Evolutionary conservation across 2,797 vertebrate genomes (phyloP).

Genomic region (Pteropus rufus): DNA sequence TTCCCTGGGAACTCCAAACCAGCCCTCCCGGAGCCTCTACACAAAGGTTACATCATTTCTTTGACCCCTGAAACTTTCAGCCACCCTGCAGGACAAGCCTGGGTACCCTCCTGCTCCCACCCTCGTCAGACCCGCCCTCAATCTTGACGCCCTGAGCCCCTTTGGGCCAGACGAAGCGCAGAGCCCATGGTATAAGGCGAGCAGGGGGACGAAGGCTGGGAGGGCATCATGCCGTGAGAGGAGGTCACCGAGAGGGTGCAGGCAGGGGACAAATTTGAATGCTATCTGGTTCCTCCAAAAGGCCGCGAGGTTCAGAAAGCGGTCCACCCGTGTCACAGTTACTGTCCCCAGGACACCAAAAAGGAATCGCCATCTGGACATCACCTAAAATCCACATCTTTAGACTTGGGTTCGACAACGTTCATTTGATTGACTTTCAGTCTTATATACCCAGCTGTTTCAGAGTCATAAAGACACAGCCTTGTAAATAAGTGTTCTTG

Average conservation of each 20-base stretch:
- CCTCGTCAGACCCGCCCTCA: not conserved
- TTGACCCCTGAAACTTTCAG: not conserved
- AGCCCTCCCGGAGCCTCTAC: not conserved
- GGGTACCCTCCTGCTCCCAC: not conserved
- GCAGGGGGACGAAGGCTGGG: not conserved
- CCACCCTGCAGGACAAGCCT: not conserved
- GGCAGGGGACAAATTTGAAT: not conserved
- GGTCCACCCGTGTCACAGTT: not conserved
- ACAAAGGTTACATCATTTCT: not conserved
- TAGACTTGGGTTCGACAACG: not conserved
- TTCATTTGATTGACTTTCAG: not conserved
- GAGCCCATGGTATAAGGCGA: not conserved
- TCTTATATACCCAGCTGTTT: not conserved
- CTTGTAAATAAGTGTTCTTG: rapidly evolving
- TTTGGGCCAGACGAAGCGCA: not conserved
- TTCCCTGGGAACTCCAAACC: not conserved
- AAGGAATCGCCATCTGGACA: not conserved
- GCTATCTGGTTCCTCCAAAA: not conserved
- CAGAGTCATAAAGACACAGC: not conserved
- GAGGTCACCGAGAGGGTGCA: not conserved
- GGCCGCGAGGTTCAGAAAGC: not conserved
- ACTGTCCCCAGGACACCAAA: rapidly evolving
- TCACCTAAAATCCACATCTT: not conserved
- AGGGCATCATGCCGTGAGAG: not conserved
- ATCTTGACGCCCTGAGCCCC: not conserved